Evolutionary conservation across 2,888 invertebrate species (phyloP).

Genomic region (Scaptomyza reducta): DNA sequence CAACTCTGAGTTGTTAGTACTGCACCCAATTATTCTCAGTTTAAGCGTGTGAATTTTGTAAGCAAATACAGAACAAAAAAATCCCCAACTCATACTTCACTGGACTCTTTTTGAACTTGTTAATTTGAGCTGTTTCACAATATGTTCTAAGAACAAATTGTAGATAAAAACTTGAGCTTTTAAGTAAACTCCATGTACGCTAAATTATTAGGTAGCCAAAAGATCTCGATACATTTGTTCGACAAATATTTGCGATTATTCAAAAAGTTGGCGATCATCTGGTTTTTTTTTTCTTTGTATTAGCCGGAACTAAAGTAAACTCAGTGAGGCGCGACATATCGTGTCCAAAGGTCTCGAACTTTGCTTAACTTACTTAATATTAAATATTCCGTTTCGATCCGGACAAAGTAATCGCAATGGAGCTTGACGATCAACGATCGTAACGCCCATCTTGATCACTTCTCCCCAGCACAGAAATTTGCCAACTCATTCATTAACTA

Average conservation of each 20-base stretch:
- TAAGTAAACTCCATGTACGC: background rate
- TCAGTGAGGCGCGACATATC: constrained; percentile 28
- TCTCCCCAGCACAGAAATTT: constrained; percentile 1
- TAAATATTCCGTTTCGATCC: constrained; percentile 16
- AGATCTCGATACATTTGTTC: background rate
- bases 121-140: too few species aligned
- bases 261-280: constrained; percentile 5
- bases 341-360: constrained; percentile 35
- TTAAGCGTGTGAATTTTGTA: background rate
- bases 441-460: constrained; percentile 9
- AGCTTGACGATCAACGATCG: constrained; percentile 33
- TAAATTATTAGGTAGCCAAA: background rate
- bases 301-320: constrained; percentile 23
- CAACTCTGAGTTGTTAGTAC: background rate
- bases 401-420: constrained; percentile 42
- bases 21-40: background rate
- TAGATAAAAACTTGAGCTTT: background rate
- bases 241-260: background rate
- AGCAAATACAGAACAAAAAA: background rate
- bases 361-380: constrained; percentile 6
- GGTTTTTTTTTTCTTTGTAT: background rate
- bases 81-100: background rate
- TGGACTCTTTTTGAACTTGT: background rate
- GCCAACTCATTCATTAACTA: constrained; percentile 44
- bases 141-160: too few species aligned